Evolutionary conservation across 2,113 vertebrate genomes (phyloP), one percentile per base, ranked within the genome.

Genomic region (Pteropus alecto): DNA sequence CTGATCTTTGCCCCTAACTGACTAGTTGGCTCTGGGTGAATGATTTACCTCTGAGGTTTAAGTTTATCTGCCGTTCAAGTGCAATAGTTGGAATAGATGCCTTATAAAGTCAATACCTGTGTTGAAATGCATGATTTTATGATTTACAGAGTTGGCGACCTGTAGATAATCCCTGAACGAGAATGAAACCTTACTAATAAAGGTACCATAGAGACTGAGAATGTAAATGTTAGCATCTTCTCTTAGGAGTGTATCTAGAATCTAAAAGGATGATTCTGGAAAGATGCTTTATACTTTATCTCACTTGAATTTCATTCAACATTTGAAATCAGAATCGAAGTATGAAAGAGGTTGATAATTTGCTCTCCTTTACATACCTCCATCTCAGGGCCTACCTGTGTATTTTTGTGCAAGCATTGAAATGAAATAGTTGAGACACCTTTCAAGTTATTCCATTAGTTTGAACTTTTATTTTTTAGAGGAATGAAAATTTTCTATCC

Each of bases 391-490:
- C 28, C 82, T 38, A 35, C 76, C 28, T 67, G 30, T 85, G 21
- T 82, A 71, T 76, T 93, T 94, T 85, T 93, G 30, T 86, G 58
- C n/a, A 79, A 87, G 38, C 22, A 76, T 70, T 95, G 48, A 48
- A 95, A 86, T 90, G 38, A 92, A 94, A 94, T 88, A 92, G 67
- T 82, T 94, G 68, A 78, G 43, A 96, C 58, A 7, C 91, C 71
- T 94, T 95, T 95, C 82, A 96, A 89, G 35, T n/a, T 95, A 79
- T 91, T 96, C 33, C 13, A 68, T 90, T 92, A 94, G 43, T 56
- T 67, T 92, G 46, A 95, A 65, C 48, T 95, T 81, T 97, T 63
- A 85, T 82, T 95, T 97, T 96, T 96, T 68, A 91, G 28, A 48
- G 43, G 73, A 83, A 95, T 38, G n/a, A 78, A 86, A 78, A 48